Base-by-base conservation (phyloP, 2,113 vertebrate species). In the Morphnarchus princeps region DNA sequence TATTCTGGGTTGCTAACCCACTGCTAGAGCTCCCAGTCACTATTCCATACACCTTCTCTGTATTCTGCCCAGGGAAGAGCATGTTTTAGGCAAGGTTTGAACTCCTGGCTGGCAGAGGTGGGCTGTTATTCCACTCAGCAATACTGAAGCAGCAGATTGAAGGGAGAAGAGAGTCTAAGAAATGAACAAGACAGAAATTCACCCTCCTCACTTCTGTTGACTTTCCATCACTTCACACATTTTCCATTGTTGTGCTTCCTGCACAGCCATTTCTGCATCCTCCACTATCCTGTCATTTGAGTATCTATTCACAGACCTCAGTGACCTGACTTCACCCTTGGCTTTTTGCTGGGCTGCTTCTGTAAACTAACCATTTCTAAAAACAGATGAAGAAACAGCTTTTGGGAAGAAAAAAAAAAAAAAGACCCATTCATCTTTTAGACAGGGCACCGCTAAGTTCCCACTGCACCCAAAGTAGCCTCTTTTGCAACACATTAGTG, bases 291-390 rank as follows among this genome's bases (percentile, higher is more conserved):
- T 52, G 34, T 47, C 55, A 14, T 50, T 28, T 6, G 3, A 66
- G 62, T 31, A 14, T 82, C 38, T 69, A 26, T 34, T 80, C 92
- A 15, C 29, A 65, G 86, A 54, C 69, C 74, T 83, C 82, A 6
- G 7, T 63, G 93, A 90, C 95, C 93, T 8, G 9, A 67, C 52
- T 74, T 94, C 91, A 94, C 86, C 94, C 93, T 45, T 93, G 82
- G 15, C 69, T 96, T 93, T 92, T 73, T 43, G 50, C 89, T 83
- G 43, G 69, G 26, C 70, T 70, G 43, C 67, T 88, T 89, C 84
- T 94, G 82, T 89, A 96, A 96, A 82, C 86, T 11, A 59, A 72
- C 55, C 18, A 3, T 55, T 89, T 65, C 95, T 95, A 87, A 85
- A 85, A 96, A 94, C 61, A 25, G 94, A 76, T 3, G 31, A 58